phyloP scores from a whole-genome alignment of 1,140 invertebrate species.

The Leptonema lineaticorne region DNA sequence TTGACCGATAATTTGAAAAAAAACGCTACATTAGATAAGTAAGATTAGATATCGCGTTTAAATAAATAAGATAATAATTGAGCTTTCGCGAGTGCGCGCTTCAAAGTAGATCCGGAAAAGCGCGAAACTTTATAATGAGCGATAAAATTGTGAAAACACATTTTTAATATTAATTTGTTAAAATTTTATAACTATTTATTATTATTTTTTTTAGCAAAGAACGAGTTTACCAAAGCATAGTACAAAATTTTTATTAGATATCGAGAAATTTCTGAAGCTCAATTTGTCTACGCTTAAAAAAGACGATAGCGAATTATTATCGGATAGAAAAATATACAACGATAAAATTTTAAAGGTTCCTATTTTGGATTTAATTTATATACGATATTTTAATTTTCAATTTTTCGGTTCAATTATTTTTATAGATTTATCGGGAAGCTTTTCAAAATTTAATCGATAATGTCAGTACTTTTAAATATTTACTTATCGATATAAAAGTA shows the following conservation, averaged over 20 bases:
- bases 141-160: not conserved
- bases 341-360: constrained; percentile 48
- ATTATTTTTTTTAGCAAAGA: constrained; percentile 8
- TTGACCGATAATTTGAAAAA: no score
- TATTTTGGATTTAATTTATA: not conserved
- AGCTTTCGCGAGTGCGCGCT: no score
- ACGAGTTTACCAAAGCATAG: constrained; percentile 1
- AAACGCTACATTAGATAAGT: no score
- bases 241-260: constrained; percentile 48
- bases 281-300: constrained; percentile 46
- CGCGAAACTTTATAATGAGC: not conserved
- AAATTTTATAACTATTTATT: not conserved
- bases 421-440: constrained; percentile 49
- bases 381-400: not conserved
- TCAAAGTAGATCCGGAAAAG: not conserved
- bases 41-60: no score
- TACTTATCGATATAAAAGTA: constrained; percentile 48
- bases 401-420: not conserved
- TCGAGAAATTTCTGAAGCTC: constrained; percentile 44
- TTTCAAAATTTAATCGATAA: constrained; percentile 46
- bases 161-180: not conserved
- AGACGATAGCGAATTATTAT: constrained; percentile 45
- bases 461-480: constrained; percentile 46
- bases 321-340: constrained; percentile 45
- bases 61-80: no score